Evolutionary conservation across 2,888 invertebrate genomes (phyloP).

Genomic region (Gari tellinella): DNA sequence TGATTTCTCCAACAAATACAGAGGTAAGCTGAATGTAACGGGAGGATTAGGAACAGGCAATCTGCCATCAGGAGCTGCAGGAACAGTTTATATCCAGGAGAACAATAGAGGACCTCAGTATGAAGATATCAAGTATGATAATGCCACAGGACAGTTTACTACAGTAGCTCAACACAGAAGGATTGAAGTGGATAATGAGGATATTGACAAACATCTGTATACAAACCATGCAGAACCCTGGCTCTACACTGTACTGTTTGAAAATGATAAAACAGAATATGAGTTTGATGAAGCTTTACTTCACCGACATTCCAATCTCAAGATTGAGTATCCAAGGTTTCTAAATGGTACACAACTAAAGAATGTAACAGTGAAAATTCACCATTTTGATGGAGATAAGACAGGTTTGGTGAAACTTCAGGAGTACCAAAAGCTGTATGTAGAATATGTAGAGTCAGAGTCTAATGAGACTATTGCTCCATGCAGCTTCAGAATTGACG

Average conservation of each 20-base stretch:
- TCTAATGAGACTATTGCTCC: conserved; percentile 73
- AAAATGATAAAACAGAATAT: conserved; percentile 60
- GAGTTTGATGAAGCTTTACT: conserved; percentile 74
- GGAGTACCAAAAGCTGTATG: conserved; percentile 67
- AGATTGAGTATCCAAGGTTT: conserved; percentile 66
- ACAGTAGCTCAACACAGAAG: conserved; percentile 63
- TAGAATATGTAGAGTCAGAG: conserved; percentile 72
- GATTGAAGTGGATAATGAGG: conserved; percentile 70
- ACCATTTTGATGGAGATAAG: conserved; percentile 71
- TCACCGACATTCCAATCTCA: conserved; percentile 69
- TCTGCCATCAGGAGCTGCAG: conserved; percentile 73
- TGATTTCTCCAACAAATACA: conserved; percentile 66
- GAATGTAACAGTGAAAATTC: conserved; percentile 63
- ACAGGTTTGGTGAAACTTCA: conserved; percentile 72
- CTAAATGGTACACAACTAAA: conserved; percentile 5
- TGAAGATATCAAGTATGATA: conserved; percentile 73
- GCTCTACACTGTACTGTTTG: conserved; percentile 71
- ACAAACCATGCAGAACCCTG: conserved; percentile 70
- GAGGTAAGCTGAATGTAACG: conserved; percentile 64
- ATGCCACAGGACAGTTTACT: conserved; percentile 35
- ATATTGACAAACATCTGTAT: conserved; percentile 71
- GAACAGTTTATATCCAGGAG: conserved; percentile 75
- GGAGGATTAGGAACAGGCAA: conserved; percentile 68
- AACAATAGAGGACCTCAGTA: conserved; percentile 76
- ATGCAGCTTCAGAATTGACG: conserved; percentile 72